Percentiles rank a stretch among this genome's conserved stretches.
Conservation (phyloP, 2,113 vertebrate genomes). For the Orycteropus afer region DNA sequence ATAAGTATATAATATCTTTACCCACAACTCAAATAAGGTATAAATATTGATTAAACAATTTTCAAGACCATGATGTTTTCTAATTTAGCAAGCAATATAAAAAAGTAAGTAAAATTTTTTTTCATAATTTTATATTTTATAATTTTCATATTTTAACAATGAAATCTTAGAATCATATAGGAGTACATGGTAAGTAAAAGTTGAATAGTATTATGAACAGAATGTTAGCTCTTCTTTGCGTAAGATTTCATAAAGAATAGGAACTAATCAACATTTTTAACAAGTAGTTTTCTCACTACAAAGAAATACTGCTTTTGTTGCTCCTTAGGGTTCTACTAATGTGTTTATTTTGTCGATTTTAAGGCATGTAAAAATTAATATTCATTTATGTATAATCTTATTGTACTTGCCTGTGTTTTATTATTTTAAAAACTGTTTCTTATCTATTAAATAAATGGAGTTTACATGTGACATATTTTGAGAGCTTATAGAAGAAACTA, state of each 20-base stretch:
- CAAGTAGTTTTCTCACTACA: constrained; percentile 46
- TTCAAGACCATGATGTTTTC: constrained; percentile 45
- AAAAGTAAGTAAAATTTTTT: constrained; percentile 40
- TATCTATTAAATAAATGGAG: constrained; percentile 56
- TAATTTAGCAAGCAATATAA: constrained; percentile 69
- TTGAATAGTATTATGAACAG: constrained; percentile 15
- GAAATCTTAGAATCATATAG: neutral
- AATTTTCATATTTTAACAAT: constrained; percentile 45
- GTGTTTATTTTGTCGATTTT: constrained; percentile 73
- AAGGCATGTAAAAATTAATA: neutral
- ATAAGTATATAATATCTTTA: neutral
- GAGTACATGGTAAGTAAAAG: neutral
- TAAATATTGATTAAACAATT: constrained; percentile 46
- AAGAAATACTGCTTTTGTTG: constrained; percentile 69
- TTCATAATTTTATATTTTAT: constrained; percentile 38
- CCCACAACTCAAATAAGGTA: neutral
- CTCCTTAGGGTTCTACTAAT: constrained; percentile 64
- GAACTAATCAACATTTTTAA: constrained; percentile 53
- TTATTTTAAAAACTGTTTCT: constrained; percentile 55
- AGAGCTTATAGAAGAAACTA: constrained; percentile 44
- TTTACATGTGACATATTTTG: constrained; percentile 46
- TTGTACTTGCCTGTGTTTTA: constrained; percentile 43
- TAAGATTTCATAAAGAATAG: constrained; percentile 21
- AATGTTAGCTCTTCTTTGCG: neutral
- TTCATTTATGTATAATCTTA: constrained; percentile 28